Evolutionary conservation across 2,888 invertebrate genomes (phyloP).

Genomic region (Arctia plantaginis): DNA sequence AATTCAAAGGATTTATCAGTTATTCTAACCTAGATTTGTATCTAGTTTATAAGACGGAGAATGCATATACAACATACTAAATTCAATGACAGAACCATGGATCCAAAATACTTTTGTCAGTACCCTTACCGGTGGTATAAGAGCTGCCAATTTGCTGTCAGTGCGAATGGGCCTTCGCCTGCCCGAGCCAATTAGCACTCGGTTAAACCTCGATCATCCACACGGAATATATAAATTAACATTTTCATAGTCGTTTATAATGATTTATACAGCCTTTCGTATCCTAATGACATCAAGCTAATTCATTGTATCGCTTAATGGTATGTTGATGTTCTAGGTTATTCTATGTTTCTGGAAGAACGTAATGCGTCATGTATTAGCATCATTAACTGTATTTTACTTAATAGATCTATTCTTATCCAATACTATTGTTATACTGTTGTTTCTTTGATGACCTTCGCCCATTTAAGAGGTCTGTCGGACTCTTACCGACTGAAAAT

Average conservation of each 20-base stretch:
- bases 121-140: background rate
- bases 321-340: conserved; percentile 18
- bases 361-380: background rate
- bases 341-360: conserved; percentile 4
- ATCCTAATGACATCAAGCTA: conserved; percentile 18
- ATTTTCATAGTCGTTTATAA: conserved; percentile 38
- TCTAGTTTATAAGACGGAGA: background rate
- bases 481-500: too few relatives aligned
- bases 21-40: background rate
- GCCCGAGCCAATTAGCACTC: conserved; percentile 43
- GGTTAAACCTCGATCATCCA: conserved; percentile 37
- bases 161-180: conserved; percentile 11
- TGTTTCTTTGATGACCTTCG: too few relatives aligned
- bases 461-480: too few relatives aligned
- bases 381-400: background rate
- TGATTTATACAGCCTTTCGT: conserved; percentile 28
- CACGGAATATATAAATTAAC: conserved; percentile 53
- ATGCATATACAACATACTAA: background rate
- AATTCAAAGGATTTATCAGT: too few relatives aligned
- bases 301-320: conserved; percentile 10
- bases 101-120: background rate
- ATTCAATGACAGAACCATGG: background rate
- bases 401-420: background rate
- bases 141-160: background rate
- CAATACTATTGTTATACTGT: background rate